Evolutionary conservation across 2,797 vertebrate genomes (phyloP).

Genomic region (Sorex maritimensis): DNA sequence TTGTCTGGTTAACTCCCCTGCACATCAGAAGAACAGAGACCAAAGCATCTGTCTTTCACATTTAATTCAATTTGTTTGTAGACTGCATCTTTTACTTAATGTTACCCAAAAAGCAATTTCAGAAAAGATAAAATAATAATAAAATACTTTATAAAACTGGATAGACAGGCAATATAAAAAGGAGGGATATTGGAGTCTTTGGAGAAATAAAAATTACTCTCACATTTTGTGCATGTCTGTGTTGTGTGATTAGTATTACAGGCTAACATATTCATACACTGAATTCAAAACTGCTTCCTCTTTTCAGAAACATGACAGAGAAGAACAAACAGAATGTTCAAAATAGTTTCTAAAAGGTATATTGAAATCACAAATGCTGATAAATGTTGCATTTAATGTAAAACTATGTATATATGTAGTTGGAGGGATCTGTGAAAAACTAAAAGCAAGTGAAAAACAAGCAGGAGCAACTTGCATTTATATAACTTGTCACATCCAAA

Average conservation of each 20-base stretch:
- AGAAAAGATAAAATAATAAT: slow-evolving; percentile 69
- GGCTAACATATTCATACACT: not conserved
- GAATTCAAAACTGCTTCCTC: not conserved
- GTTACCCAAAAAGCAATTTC: slow-evolving; percentile 69
- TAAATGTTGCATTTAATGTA: not conserved
- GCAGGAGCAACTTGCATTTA: slow-evolving; percentile 6
- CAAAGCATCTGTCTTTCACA: slow-evolving; percentile 56
- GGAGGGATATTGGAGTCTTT: not conserved
- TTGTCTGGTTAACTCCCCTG: slow-evolving; percentile 58
- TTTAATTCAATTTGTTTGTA: slow-evolving; percentile 75
- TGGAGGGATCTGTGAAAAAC: not conserved
- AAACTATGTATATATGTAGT: not conserved
- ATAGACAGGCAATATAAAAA: slow-evolving; percentile 62
- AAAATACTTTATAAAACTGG: slow-evolving; percentile 50
- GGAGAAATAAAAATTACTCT: slow-evolving; percentile 67
- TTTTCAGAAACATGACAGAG: slow-evolving; percentile 36
- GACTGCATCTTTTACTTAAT: slow-evolving; percentile 41
- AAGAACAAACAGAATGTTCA: slow-evolving; percentile 55
- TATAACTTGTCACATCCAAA: not conserved
- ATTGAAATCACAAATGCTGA: not conserved
- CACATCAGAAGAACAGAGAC: slow-evolving; percentile 22
- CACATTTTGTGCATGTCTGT: slow-evolving; percentile 10
- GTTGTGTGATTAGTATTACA: slow-evolving; percentile 44
- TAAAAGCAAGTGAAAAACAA: slow-evolving; percentile 10
- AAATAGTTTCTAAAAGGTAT: slow-evolving; percentile 39